These are phyloP conservation scores for Bombylius discolor DNA, from an alignment of 2,888 invertebrate species.

Conservation along the genomic window DNA sequence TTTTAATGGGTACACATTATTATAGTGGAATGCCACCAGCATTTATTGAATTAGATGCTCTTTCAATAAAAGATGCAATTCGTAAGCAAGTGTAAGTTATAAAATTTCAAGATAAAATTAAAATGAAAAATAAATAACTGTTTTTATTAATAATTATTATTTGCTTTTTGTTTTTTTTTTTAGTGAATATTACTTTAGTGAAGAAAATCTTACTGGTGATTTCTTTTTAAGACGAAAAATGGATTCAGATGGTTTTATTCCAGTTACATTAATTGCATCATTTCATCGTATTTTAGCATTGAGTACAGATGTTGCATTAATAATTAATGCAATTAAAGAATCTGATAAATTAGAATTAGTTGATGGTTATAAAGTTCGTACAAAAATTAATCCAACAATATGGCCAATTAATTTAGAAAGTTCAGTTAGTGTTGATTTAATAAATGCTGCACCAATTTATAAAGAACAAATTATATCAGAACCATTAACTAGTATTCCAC, in stretches of 20 bases:
- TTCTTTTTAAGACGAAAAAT: constrained; percentile 95
- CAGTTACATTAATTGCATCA: constrained; percentile 85
- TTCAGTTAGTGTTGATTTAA: constrained; percentile 22
- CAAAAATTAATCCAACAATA: constrained; percentile 64
- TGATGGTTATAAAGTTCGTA: constrained; percentile 66
- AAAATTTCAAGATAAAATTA: not conserved
- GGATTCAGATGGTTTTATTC: constrained; percentile 87
- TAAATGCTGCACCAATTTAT: not conserved
- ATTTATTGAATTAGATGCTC: constrained; percentile 32
- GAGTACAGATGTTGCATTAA: constrained; percentile 69
- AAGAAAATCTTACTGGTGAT: constrained; percentile 88
- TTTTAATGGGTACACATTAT: constrained; percentile 36
- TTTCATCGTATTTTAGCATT: constrained; percentile 87
- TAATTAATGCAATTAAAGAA: constrained; percentile 72
- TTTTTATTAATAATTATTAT: constrained; percentile 1
- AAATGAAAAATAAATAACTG: too few species aligned
- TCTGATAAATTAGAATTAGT: constrained; percentile 76
- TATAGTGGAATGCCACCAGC: constrained; percentile 33
- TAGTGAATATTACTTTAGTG: constrained; percentile 98
- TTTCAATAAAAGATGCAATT: constrained; percentile 67
- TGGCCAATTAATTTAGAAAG: constrained; percentile 72
- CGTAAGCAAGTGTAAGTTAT: constrained; percentile 79
- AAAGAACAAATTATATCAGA: constrained; percentile 38
- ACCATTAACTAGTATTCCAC: constrained; percentile 52
- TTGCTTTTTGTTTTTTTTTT: constrained; percentile 26